These are phyloP conservation scores for Stercorarius parasiticus DNA, from an alignment of 2,113 vertebrate genomes.

Conservation along the genomic window DNA sequence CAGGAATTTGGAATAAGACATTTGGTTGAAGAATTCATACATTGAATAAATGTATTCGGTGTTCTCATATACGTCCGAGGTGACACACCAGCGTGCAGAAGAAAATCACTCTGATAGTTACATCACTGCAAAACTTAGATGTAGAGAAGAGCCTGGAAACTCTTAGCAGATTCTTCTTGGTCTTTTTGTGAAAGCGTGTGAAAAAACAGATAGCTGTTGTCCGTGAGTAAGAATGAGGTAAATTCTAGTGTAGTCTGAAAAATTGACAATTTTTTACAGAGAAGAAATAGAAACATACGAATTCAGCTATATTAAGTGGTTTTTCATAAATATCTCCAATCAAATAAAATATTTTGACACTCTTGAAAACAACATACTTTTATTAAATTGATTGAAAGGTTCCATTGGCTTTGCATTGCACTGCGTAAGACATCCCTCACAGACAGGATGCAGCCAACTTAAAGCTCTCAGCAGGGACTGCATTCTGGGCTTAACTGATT, in stretches of 20 bases:
- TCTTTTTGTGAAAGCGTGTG: neutral
- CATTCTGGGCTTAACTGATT: neutral
- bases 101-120: neutral
- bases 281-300: neutral
- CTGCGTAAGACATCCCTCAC: neutral
- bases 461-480: constrained; percentile 3
- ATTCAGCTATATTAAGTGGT: constrained; percentile 24
- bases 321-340: constrained; percentile 4
- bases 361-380: neutral
- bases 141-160: neutral
- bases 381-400: constrained; percentile 1
- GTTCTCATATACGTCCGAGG: neutral
- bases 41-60: neutral
- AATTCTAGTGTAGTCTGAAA: neutral
- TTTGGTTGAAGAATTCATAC: neutral
- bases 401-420: neutral
- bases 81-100: neutral
- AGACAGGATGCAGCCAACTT: neutral
- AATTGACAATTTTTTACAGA: neutral
- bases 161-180: neutral
- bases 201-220: neutral
- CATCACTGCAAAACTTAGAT: neutral
- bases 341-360: constrained; percentile 41
- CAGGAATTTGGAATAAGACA: neutral
- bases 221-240: neutral